phyloP scores from a whole-genome alignment of 2,113 vertebrate species.

The Chauna torquata region DNA sequence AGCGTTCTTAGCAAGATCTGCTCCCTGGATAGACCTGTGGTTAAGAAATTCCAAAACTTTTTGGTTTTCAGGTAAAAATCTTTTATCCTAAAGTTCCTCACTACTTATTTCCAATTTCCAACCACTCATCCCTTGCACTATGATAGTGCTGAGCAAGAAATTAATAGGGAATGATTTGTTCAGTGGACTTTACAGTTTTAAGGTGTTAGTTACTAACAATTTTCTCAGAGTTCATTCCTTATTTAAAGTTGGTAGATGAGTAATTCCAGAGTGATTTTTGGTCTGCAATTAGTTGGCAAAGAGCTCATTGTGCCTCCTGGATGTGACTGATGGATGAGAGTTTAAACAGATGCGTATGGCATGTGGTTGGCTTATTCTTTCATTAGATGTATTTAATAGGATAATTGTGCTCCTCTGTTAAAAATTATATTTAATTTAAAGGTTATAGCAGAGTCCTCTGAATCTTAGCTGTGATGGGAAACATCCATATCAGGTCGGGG shows the following conservation, averaged over 20 bases:
- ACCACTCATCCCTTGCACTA: background rate
- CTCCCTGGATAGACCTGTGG: background rate
- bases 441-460: background rate
- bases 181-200: background rate
- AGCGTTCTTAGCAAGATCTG: background rate
- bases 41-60: background rate
- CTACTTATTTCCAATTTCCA: background rate
- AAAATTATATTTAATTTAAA: background rate
- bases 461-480: background rate
- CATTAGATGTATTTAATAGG: background rate
- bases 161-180: background rate
- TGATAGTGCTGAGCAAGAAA: background rate
- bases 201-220: background rate
- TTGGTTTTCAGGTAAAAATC: background rate
- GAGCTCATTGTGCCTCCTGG: background rate
- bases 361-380: background rate
- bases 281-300: conserved; percentile 1
- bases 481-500: rapidly evolving
- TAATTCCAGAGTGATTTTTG: conserved; percentile 2
- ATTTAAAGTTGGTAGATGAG: background rate
- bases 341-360: background rate
- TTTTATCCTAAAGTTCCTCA: background rate
- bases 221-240: background rate
- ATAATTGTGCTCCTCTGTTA: background rate
- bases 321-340: background rate